phyloP scores from a whole-genome alignment of 1,140 invertebrate genomes.

The Drosophila azteca region DNA sequence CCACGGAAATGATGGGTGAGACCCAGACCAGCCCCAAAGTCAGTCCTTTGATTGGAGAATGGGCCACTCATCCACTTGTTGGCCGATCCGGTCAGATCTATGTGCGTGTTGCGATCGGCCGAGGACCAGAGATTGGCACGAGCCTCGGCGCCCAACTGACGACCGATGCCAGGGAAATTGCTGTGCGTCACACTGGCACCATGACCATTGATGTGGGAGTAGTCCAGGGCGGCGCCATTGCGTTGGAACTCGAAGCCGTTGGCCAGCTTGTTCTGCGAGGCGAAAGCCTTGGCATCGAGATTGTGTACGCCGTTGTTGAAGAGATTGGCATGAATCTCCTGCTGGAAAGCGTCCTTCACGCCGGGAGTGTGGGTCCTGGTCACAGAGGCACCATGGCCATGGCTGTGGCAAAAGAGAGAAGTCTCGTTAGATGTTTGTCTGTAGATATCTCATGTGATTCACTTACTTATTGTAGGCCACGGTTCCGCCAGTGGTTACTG shows the following conservation, averaged over 20 bases:
- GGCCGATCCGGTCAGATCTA: constrained; percentile 54
- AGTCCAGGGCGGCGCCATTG: constrained; percentile 64
- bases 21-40: constrained; percentile 59
- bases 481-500: constrained; percentile 48
- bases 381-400: constrained; percentile 56
- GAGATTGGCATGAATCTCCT: constrained; percentile 56
- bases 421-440: background rate
- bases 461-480: constrained; percentile 68
- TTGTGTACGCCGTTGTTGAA: constrained; percentile 61
- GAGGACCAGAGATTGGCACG: constrained; percentile 67
- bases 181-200: constrained; percentile 60
- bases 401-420: constrained; percentile 22
- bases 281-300: constrained; percentile 68
- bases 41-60: constrained; percentile 31
- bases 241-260: constrained; percentile 70
- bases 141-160: constrained; percentile 57
- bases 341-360: constrained; percentile 55
- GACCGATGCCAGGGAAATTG: constrained; percentile 63
- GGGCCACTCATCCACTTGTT: constrained; percentile 69
- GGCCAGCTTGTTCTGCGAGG: constrained; percentile 63
- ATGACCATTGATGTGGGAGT: constrained; percentile 62
- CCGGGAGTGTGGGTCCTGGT: constrained; percentile 58
- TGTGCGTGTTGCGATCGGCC: constrained; percentile 58
- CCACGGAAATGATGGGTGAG: constrained; percentile 32
- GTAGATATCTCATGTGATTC: too few species aligned